Conservation (phyloP, 2,888 invertebrate species). For the Agonopterix alstromeriana region DNA sequence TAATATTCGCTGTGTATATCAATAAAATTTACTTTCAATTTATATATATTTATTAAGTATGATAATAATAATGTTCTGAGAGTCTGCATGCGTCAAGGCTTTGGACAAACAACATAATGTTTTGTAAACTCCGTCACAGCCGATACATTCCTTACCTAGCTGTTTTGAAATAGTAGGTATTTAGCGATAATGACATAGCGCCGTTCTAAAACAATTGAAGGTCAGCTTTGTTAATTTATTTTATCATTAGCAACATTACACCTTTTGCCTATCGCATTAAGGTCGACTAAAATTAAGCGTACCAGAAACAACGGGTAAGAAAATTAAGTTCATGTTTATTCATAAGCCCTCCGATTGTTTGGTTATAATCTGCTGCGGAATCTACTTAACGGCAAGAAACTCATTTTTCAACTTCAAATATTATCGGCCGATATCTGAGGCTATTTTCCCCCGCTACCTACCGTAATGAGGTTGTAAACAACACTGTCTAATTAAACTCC, state of each 20-base stretch:
- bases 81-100: no score
- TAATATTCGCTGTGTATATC: no score
- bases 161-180: background rate
- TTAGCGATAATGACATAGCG: constrained; percentile 16
- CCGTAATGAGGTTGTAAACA: constrained; percentile 76
- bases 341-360: constrained; percentile 44
- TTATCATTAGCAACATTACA: constrained; percentile 14
- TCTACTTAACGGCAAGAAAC: constrained; percentile 53
- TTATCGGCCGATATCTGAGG: constrained; percentile 67
- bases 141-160: no score
- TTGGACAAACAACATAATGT: no score
- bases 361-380: constrained; percentile 46
- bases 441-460: constrained; percentile 51
- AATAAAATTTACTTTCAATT: no score
- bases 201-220: constrained; percentile 43
- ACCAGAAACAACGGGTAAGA: constrained; percentile 13
- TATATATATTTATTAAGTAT: no score
- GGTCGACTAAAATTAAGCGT: constrained; percentile 11
- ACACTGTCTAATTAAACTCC: constrained; percentile 75
- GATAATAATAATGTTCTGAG: no score
- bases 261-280: constrained; percentile 22
- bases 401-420: constrained; percentile 72
- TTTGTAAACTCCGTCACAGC: no score
- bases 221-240: constrained; percentile 21
- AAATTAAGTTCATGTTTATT: constrained; percentile 51